Conservation (phyloP, 2,797 vertebrate species). For the Nasua narica region DNA sequence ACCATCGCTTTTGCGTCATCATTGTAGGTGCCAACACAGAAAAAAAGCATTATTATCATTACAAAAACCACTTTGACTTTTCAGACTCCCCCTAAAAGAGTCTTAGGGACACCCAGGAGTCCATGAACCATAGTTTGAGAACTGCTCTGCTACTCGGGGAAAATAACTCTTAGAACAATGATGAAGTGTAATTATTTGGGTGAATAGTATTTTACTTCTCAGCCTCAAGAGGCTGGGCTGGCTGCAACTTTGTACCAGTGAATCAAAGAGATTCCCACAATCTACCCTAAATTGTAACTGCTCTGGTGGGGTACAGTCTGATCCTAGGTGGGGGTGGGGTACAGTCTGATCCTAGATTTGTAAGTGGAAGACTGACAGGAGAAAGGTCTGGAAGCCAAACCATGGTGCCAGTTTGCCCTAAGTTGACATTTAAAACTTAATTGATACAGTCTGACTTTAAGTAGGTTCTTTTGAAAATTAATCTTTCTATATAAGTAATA, state of each 20-base stretch:
- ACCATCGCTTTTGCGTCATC: not conserved
- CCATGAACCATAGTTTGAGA: not conserved
- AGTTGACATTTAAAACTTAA: not conserved
- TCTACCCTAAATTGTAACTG: not conserved
- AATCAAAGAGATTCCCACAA: not conserved
- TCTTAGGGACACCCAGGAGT: not conserved
- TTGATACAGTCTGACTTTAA: not conserved
- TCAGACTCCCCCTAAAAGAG: not conserved
- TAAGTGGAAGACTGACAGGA: not conserved
- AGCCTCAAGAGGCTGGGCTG: not conserved
- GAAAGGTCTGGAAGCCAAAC: not conserved
- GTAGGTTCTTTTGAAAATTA: conserved; percentile 4
- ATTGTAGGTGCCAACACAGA: not conserved
- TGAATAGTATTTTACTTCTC: not conserved
- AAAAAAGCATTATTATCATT: not conserved
- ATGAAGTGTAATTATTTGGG: not conserved
- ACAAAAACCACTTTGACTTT: not conserved
- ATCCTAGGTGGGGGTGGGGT: not conserved
- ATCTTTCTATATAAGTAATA: not conserved
- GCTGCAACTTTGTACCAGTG: not conserved
- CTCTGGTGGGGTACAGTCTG: not conserved
- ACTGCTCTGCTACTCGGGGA: not conserved
- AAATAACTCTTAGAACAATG: not conserved
- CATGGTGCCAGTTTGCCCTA: not conserved
- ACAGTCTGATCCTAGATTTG: not conserved